Evolutionary conservation across 2,113 vertebrate genomes (phyloP).

Genomic region (Entomyzon cyanotis): DNA sequence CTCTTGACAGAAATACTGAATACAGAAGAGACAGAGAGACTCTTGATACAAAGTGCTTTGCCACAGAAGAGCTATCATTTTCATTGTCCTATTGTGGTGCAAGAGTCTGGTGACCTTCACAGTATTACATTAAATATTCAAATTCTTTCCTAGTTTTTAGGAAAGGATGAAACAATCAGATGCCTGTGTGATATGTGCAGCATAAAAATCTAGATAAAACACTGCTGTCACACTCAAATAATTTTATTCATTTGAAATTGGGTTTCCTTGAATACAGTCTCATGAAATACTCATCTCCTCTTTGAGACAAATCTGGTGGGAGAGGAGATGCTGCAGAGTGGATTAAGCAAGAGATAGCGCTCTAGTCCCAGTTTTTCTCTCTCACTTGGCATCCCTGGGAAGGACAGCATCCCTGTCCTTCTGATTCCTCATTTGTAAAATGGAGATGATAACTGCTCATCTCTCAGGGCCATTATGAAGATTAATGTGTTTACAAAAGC

Average conservation of each 20-base stretch:
- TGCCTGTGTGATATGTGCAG: neutral
- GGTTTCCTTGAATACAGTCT: neutral
- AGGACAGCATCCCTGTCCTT: slow-evolving; percentile 35
- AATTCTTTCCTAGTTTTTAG: neutral
- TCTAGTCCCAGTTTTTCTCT: slow-evolving; percentile 42
- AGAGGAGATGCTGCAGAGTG: neutral
- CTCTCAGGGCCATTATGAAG: slow-evolving; percentile 57
- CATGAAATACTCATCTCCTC: neutral
- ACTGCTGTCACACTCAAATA: neutral
- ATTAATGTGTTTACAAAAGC: slow-evolving; percentile 63
- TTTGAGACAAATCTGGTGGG: neutral
- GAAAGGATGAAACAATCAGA: neutral
- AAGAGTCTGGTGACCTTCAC: neutral
- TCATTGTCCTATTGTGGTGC: neutral
- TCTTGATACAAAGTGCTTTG: neutral
- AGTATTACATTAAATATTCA: neutral
- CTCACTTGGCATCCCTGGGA: neutral
- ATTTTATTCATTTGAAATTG: neutral
- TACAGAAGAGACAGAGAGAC: neutral
- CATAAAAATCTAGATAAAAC: slow-evolving; percentile 7
- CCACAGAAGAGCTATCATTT: neutral
- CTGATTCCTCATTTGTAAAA: slow-evolving; percentile 60
- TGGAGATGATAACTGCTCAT: slow-evolving; percentile 57
- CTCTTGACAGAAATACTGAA: neutral
- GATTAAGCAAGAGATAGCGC: slow-evolving; percentile 48